Conservation (phyloP, 2,797 vertebrate genomes). For the Hapalemur alaotrensis region DNA sequence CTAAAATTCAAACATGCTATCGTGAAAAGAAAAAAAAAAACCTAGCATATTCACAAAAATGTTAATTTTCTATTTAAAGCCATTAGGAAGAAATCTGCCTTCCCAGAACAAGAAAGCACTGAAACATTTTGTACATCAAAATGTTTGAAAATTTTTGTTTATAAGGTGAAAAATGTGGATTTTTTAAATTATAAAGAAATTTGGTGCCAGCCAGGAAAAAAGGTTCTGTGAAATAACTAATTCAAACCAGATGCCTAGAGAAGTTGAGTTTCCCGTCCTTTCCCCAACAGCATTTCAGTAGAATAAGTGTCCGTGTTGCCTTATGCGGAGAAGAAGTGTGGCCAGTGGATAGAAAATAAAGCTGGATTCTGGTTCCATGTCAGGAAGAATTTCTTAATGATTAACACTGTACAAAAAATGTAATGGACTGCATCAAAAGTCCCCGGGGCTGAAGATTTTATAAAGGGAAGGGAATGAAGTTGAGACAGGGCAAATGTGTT, state of each 20-base stretch:
- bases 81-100: background rate
- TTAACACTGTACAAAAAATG: background rate
- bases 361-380: background rate
- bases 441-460: background rate
- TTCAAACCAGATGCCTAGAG: slow-evolving; percentile 19
- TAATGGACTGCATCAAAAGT: background rate
- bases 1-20: slow-evolving; percentile 37
- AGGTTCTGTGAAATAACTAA: slow-evolving; percentile 21
- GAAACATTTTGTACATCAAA: background rate
- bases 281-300: background rate
- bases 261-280: slow-evolving; percentile 10
- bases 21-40: background rate
- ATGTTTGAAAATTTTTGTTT: slow-evolving; percentile 17
- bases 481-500: background rate
- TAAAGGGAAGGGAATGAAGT: background rate
- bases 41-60: background rate
- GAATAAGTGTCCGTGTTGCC: background rate
- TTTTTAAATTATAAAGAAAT: slow-evolving; percentile 30
- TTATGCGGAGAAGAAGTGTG: background rate
- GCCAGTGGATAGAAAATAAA: background rate
- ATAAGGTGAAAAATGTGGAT: background rate
- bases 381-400: background rate
- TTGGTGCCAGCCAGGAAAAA: background rate
- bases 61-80: slow-evolving; percentile 32
- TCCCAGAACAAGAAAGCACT: background rate